Percentiles rank a stretch among this genome's conserved stretches.
Evolutionary conservation across 2,797 vertebrate species (phyloP).

Genomic region (Avahi laniger): DNA sequence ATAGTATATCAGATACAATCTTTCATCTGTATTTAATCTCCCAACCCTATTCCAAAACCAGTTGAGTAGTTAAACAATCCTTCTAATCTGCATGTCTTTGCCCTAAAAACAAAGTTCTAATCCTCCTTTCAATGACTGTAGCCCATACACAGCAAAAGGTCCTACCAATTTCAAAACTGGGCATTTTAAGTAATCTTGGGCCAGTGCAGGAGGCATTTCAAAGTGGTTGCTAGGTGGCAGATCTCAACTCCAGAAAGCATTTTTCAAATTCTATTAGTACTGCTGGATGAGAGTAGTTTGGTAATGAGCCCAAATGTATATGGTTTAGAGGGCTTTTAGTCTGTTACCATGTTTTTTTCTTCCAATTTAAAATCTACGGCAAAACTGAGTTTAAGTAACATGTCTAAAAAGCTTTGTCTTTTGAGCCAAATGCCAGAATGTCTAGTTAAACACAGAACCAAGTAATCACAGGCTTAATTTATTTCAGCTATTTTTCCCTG

Average conservation of each 20-base stretch:
- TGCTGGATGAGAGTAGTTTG: neutral
- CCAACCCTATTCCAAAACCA: constrained; percentile 28
- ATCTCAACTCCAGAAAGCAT: constrained; percentile 50
- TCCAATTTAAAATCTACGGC: neutral
- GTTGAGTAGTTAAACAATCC: neutral
- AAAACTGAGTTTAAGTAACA: constrained; percentile 6
- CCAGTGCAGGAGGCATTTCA: constrained; percentile 18
- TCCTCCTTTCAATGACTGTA: neutral
- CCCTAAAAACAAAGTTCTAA: constrained; percentile 44
- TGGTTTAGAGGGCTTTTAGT: constrained; percentile 18
- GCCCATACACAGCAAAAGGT: neutral
- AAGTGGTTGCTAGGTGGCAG: constrained; percentile 65
- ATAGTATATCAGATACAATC: neutral
- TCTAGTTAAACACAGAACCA: constrained; percentile 45
- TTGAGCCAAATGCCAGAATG: constrained; percentile 46
- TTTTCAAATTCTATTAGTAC: neutral
- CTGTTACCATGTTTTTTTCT: neutral
- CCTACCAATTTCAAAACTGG: neutral
- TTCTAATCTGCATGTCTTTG: neutral
- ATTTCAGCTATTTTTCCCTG: constrained; percentile 62
- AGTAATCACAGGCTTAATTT: constrained; percentile 45
- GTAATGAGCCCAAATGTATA: constrained; percentile 3
- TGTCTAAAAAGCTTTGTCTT: constrained; percentile 50
- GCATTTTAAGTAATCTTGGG: constrained; percentile 1
- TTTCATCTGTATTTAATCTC: neutral